Conservation (phyloP, 1,140 invertebrate species). For the Ceratina calcarata region DNA sequence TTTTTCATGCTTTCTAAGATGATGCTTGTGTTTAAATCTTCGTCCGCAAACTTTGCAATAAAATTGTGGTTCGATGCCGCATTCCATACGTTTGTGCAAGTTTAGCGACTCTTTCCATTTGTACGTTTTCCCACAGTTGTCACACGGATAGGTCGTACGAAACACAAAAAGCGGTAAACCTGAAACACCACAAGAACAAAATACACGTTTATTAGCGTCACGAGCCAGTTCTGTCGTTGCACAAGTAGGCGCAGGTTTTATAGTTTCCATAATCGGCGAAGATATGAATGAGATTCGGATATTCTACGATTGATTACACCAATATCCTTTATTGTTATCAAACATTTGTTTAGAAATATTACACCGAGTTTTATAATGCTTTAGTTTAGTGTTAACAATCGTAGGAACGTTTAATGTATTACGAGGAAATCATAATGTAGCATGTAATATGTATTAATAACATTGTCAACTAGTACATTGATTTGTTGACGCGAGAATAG, state of each 20-base stretch:
- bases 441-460: not conserved
- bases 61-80: conserved; percentile 77
- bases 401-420: not conserved
- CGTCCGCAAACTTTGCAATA: conserved; percentile 78
- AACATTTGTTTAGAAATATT: not conserved
- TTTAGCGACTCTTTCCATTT: conserved; percentile 82
- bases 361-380: not conserved
- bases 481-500: too few species aligned
- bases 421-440: not conserved
- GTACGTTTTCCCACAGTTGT: conserved; percentile 82
- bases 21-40: conserved; percentile 77
- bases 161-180: conserved; percentile 41
- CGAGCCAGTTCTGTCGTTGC: not conserved
- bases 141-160: conserved; percentile 75
- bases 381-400: not conserved
- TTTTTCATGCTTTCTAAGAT: conserved; percentile 71
- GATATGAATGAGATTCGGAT: too few species aligned
- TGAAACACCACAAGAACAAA: conserved; percentile 56
- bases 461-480: too few species aligned
- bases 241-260: not conserved
- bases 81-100: conserved; percentile 77
- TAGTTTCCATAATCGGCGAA: not conserved
- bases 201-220: conserved; percentile 29
- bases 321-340: conserved; percentile 12
- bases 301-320: not conserved